Conservation (phyloP, 2,888 invertebrate genomes). For the Abscondita cerata region DNA sequence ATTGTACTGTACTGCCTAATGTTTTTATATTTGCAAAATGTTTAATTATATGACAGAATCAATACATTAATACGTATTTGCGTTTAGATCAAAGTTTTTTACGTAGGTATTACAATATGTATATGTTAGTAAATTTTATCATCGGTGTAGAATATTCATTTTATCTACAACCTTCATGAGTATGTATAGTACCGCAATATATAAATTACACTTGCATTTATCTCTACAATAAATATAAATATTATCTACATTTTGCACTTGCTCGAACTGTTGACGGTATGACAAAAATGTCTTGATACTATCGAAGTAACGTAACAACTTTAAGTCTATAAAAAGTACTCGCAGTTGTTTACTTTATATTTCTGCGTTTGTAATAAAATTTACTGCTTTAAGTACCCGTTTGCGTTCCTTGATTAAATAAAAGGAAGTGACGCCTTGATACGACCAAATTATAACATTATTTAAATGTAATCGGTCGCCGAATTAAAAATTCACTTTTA, state of each 20-base stretch:
- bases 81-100: too few species aligned
- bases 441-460: slow-evolving; percentile 51
- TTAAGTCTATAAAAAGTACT: background rate
- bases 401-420: slow-evolving; percentile 22
- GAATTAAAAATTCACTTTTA: slow-evolving; percentile 12
- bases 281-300: slow-evolving; percentile 12
- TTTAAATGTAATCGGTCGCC: slow-evolving; percentile 53
- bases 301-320: background rate
- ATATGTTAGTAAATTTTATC: slow-evolving; percentile 7
- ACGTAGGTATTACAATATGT: slow-evolving; percentile 1
- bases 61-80: too few species aligned
- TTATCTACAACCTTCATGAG: slow-evolving; percentile 10
- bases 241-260: slow-evolving; percentile 13
- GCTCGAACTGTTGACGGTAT: slow-evolving; percentile 1
- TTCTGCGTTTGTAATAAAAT: slow-evolving; percentile 21
- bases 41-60: too few species aligned
- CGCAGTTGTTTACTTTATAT: slow-evolving; percentile 9
- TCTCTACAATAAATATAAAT: slow-evolving; percentile 12
- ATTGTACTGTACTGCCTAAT: too few species aligned
- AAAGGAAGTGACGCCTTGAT: slow-evolving; percentile 39
- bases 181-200: slow-evolving; percentile 5
- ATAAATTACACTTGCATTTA: slow-evolving; percentile 1
- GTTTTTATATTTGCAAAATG: too few species aligned
- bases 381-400: slow-evolving; percentile 26
- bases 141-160: slow-evolving; percentile 5